Percentiles rank a stretch among this genome's conserved stretches.
These are phyloP conservation scores for Smutsia gigantea DNA, from an alignment of 2,797 vertebrate genomes.

Conservation along the genomic window DNA sequence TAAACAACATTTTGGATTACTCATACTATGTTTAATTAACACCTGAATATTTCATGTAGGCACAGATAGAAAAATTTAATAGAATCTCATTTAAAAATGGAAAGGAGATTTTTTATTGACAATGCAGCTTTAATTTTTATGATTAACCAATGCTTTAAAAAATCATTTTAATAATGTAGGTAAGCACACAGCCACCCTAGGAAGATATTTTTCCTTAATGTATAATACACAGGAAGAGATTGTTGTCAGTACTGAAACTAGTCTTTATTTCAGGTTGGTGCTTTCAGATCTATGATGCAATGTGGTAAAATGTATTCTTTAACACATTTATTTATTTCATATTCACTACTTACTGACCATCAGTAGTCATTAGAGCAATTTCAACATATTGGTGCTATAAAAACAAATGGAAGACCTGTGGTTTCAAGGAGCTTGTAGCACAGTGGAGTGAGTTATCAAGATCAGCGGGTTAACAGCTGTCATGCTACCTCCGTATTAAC, in stretches of 20 bases:
- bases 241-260: neutral
- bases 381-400: neutral
- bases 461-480: neutral
- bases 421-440: neutral
- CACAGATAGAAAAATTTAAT: neutral
- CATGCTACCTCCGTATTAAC: neutral
- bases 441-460: neutral
- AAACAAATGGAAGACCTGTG: neutral
- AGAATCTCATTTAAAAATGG: neutral
- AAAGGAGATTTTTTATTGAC: neutral
- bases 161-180: too few species aligned
- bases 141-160: neutral
- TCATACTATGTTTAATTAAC: neutral
- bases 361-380: neutral
- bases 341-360: neutral
- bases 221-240: neutral
- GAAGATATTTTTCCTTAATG: neutral
- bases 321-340: neutral
- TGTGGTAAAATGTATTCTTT: neutral
- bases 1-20: neutral
- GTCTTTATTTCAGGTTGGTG: neutral
- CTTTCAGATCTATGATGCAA: neutral
- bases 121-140: neutral
- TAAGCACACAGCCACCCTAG: neutral
- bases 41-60: neutral